Base-by-base conservation (phyloP, 1,140 invertebrate species). In the Drosophila teissieri region DNA sequence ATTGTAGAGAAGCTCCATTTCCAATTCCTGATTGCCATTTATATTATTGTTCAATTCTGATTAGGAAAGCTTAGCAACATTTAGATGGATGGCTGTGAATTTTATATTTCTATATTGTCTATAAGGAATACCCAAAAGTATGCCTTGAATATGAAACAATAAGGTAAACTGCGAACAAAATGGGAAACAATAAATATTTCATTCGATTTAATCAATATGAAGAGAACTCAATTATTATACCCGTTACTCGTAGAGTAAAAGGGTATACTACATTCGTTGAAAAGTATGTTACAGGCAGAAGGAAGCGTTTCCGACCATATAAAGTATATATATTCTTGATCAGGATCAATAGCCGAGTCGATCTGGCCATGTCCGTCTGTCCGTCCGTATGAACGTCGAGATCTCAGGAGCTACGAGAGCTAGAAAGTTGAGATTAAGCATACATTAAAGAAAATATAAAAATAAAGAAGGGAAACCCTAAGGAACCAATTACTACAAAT, bases 81-180 rank as follows among this genome's bases (percentile, higher is more conserved):
- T 60, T 15, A 45, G 34, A 14, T 7, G n/a, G 3, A 22, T 45
- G 3, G 53, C 36, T 49, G 22, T 6, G 3, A 14, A 31, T 22
- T 17, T 5, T 8, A 6, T 42, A 42, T n/a, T 42, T 15, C 17
- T 44, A 4, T 17, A 34, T 19, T 5, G 45, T 1, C 7, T 5
- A 57, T 22, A 34, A 46, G 19, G 19, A 27, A 24, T 17, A 11
- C 58, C 58, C 27, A 62, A 62, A 62, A 62, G 37, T 53, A 62
- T 53, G 24, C 48, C 36, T 22, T 19, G n/a, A 27, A 58, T 7
- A 19, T 17, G 14, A 11, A 7, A 19, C 6, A 52, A 2, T 2
- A 52, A 36, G 17, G 0, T 19, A 10, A 31, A 19, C 8, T 6
- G 19, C 1, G 17, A 14, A 22, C n/a, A 3, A 31, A 44, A 12